Evolutionary conservation across 2,888 invertebrate species (phyloP), one percentile per base, ranked within the genome.

Genomic region (Galerucella pusilla): DNA sequence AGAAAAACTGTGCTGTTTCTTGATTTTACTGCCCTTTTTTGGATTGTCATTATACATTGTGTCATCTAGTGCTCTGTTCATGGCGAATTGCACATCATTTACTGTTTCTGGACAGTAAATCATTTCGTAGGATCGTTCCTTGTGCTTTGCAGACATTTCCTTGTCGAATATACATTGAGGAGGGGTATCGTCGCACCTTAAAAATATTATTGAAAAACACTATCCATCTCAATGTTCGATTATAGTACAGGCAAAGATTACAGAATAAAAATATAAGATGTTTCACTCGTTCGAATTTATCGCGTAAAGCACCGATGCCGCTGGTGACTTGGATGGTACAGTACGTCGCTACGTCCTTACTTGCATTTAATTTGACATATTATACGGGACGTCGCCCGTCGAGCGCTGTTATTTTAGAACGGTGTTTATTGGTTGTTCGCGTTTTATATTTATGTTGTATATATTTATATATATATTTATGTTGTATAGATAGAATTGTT

Each of bases 81-180:
- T 86, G 14, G 87, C 87, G 77, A 85, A 88, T 68, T 87, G 87
- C 9, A 86, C 85, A 73, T 87, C 86, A 57, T 84, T 86, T 6
- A 84, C 80, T 1, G 84, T 87, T 80, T 86, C 85, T 4, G 86
- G 85, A 78, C 87, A 86, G 81, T 85, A 87, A 68, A 87, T 87
- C 86, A 87, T 86, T 79, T 87, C 87, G 76, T 86, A 86, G 0
- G 86, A 85, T 54, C 81, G 79, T 75, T 81, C 81, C 60, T 80
- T 79, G 61, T 35, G 61, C 25, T 64, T 49, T 4, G 45, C 66
- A 0, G 73, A 64, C 28, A 61, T 42, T 45, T 59, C 57, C 52
- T 72, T 72, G 49, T 72, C 72, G 16, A 60, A 72, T 25, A 60
- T 45, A 20, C 20, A 63, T 28, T 72, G 72, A 0, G 59, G 66